These are phyloP conservation scores for Pseudoatta argentina DNA, from an alignment of 1,140 invertebrate genomes.

Conservation along the genomic window DNA sequence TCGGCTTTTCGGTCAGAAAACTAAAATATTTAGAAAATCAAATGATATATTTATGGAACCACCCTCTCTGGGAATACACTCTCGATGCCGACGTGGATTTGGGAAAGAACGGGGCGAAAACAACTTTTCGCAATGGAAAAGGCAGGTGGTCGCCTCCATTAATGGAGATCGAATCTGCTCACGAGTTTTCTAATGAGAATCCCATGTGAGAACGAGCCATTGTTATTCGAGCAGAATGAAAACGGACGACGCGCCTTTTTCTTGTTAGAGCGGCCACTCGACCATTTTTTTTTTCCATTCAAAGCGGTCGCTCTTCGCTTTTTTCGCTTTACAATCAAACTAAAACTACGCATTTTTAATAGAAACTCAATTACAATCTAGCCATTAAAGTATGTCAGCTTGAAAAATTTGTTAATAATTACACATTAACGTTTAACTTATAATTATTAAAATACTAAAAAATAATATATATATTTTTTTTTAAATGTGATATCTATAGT, in stretches of 20 bases:
- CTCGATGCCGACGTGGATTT: neutral
- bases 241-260: slow-evolving; percentile 42
- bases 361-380: neutral
- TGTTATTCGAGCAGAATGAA: slow-evolving; percentile 30
- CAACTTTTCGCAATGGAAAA: slow-evolving; percentile 51
- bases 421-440: neutral
- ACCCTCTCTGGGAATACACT: slow-evolving; percentile 4
- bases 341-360: neutral
- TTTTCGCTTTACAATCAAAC: neutral
- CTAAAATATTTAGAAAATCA: slow-evolving; percentile 53
- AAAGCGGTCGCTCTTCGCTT: neutral
- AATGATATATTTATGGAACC: slow-evolving; percentile 48
- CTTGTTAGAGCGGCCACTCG: slow-evolving; percentile 1
- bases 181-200: slow-evolving; percentile 53
- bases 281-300: neutral
- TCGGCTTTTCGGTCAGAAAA: neutral
- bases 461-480: no score
- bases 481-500: no score
- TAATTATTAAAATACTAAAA: neutral
- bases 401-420: neutral
- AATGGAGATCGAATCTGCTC: slow-evolving; percentile 46
- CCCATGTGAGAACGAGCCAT: slow-evolving; percentile 51
- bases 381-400: neutral
- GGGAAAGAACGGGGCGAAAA: slow-evolving; percentile 21
- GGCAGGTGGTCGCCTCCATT: slow-evolving; percentile 38